Conservation (phyloP, 1,140 invertebrate genomes). For the Frieseomelitta varia region DNA sequence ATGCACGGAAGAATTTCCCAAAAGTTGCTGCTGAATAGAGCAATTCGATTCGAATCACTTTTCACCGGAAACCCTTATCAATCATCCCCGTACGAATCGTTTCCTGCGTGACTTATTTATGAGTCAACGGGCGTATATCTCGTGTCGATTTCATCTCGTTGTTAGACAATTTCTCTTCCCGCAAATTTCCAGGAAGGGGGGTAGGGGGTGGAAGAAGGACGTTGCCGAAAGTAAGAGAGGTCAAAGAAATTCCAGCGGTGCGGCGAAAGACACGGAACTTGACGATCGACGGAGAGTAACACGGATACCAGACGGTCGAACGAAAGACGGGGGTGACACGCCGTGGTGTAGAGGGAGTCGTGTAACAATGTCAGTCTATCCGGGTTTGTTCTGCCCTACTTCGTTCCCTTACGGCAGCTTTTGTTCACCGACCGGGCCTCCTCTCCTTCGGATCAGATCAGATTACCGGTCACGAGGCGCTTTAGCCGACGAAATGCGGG, state of each 20-base stretch:
- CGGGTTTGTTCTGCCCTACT: slow-evolving; percentile 72
- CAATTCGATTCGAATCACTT: neutral
- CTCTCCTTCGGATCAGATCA: slow-evolving; percentile 64
- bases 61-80: neutral
- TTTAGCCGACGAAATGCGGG: slow-evolving; percentile 64
- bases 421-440: slow-evolving; percentile 54
- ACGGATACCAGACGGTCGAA: neutral
- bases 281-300: neutral
- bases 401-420: slow-evolving; percentile 60
- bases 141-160: neutral
- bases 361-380: slow-evolving; percentile 72
- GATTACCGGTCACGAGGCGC: slow-evolving; percentile 68
- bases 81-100: neutral
- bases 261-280: neutral
- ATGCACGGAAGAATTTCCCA: too few relatives aligned
- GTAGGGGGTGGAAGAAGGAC: neutral
- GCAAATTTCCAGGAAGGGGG: neutral
- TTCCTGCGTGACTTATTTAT: neutral
- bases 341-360: slow-evolving; percentile 38
- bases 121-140: neutral
- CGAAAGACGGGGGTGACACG: neutral
- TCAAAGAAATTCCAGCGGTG: slow-evolving; percentile 27
- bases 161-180: neutral
- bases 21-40: neutral
- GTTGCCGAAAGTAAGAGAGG: neutral